A percentile compares a stretch with the other conserved stretches of the same genome.
These are phyloP conservation scores for Drosophila birchii DNA, from an alignment of 2,888 invertebrate species.

Conservation along the genomic window DNA sequence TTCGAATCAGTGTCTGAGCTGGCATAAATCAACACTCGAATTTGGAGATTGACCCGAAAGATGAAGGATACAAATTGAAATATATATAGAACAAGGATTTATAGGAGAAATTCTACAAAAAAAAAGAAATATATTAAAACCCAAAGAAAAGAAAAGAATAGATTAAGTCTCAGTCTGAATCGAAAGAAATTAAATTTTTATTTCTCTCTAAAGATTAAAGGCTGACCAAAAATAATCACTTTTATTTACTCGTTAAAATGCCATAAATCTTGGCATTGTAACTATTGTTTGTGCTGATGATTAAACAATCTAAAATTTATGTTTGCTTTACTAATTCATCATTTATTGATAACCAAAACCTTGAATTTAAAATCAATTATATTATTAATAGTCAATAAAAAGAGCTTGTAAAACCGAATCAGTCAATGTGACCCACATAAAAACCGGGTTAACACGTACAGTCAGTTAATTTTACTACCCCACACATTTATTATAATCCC, in stretches of 20 bases:
- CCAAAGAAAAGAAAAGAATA: background rate
- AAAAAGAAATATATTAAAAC: background rate
- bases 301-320: background rate
- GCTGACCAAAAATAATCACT: background rate
- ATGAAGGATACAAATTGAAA: background rate
- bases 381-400: slow-evolving; percentile 5
- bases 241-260: background rate
- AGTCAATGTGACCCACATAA: slow-evolving; percentile 1
- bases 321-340: background rate
- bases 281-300: too few species aligned
- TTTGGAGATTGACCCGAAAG: background rate
- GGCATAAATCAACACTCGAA: background rate
- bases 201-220: background rate
- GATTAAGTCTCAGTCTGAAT: background rate
- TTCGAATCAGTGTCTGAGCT: slow-evolving; percentile 26
- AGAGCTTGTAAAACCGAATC: background rate
- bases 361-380: background rate
- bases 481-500: slow-evolving; percentile 8
- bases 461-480: background rate
- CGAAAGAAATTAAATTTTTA: background rate
- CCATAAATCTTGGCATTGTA: background rate
- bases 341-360: background rate
- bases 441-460: background rate
- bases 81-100: background rate
- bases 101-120: too few species aligned